These are phyloP conservation scores for Drosophila trapezifrons DNA, from an alignment of 1,140 invertebrate species.

Conservation along the genomic window DNA sequence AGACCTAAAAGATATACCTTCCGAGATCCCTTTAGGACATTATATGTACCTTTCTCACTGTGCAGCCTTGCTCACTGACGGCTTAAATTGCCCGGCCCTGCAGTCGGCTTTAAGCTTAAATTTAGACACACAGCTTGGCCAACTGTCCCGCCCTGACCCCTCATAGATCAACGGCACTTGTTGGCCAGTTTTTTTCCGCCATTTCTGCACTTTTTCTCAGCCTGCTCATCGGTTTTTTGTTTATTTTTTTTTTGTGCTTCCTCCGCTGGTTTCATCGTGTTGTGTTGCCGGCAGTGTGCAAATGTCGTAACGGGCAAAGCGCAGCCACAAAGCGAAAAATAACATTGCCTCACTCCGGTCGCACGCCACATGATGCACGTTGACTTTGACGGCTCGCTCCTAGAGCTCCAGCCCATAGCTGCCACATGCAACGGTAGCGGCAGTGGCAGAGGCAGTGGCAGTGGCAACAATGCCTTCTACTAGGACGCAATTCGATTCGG, in stretches of 20 bases:
- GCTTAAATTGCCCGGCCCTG: constrained; percentile 13
- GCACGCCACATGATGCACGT: constrained; percentile 70
- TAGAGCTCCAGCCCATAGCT: constrained; percentile 22
- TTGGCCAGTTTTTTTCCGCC: constrained; percentile 47
- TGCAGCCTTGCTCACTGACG: neutral
- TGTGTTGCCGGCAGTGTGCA: constrained; percentile 42
- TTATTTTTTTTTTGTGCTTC: constrained; percentile 23
- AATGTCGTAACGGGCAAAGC: constrained; percentile 67
- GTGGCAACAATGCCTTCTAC: constrained; percentile 43
- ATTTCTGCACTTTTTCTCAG: constrained; percentile 30
- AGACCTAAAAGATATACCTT: neutral
- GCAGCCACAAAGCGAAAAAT: constrained; percentile 75
- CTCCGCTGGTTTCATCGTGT: constrained; percentile 6
- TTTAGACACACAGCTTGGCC: constrained; percentile 36
- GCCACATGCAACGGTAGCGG: constrained; percentile 34
- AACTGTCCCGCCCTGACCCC: constrained; percentile 43
- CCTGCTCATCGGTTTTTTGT: neutral
- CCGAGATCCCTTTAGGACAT: no score
- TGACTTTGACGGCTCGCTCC: constrained; percentile 66
- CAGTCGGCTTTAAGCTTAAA: constrained; percentile 27
- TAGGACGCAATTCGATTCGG: constrained; percentile 23
- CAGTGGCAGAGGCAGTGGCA: constrained; percentile 10
- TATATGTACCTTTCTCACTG: neutral
- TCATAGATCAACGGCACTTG: constrained; percentile 70
- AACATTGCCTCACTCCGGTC: constrained; percentile 63